Percentiles rank a stretch among this genome's conserved stretches.
Evolutionary conservation across 2,797 vertebrate genomes (phyloP).

Genomic region (Holocentrus rufus): DNA sequence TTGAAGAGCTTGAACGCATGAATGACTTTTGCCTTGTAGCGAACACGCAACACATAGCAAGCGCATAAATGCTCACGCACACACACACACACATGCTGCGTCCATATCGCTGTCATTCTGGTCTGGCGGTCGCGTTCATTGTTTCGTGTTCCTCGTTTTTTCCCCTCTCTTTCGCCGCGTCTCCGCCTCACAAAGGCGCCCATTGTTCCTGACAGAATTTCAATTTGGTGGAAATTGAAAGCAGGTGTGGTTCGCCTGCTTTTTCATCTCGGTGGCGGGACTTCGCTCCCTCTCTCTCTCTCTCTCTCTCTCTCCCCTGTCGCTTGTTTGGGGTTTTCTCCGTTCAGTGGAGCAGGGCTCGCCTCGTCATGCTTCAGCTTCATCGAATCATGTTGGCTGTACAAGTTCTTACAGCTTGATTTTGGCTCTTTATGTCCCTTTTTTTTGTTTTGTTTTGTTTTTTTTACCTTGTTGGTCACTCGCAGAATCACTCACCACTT

Average conservation of each 20-base stretch:
- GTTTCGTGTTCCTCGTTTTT: constrained; percentile 26
- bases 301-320: constrained; percentile 12
- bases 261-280: constrained; percentile 46
- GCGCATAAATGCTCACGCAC: neutral
- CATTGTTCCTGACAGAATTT: constrained; percentile 76
- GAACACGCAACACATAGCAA: neutral
- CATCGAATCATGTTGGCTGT: constrained; percentile 41
- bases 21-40: neutral
- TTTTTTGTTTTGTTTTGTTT: neutral
- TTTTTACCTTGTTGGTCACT: constrained; percentile 30
- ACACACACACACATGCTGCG: constrained; percentile 8
- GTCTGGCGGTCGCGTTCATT: constrained; percentile 26
- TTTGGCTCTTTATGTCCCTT: neutral
- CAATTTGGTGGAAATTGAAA: constrained; percentile 78
- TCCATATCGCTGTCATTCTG: constrained; percentile 20
- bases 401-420: constrained; percentile 3
- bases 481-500: constrained; percentile 6
- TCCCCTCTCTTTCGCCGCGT: constrained; percentile 2
- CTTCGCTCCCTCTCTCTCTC: too few relatives aligned
- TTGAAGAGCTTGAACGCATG: neutral
- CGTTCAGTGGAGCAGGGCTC: neutral
- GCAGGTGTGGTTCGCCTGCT: constrained; percentile 72
- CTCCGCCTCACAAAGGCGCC: constrained; percentile 69
- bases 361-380: constrained; percentile 42
- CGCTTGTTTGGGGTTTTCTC: constrained; percentile 31